Conservation (phyloP, 2,888 invertebrate genomes). For the Platypus cylindrus region DNA sequence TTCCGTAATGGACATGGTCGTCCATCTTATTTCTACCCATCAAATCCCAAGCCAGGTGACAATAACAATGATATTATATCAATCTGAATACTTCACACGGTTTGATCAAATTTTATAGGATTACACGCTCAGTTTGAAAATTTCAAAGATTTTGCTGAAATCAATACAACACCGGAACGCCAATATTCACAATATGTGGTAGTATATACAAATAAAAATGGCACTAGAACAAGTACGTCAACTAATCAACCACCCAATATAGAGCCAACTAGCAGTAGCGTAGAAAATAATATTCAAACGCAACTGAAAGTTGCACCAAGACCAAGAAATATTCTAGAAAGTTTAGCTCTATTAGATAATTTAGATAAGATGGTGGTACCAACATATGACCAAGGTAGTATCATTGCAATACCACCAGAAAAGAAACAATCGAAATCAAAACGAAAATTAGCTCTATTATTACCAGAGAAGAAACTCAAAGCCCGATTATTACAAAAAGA, state of each 20-base stretch:
- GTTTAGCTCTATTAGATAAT: conserved; percentile 55
- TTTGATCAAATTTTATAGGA: conserved; percentile 28
- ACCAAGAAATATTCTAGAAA: conserved; percentile 70
- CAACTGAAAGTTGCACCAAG: conserved; percentile 26
- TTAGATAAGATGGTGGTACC: conserved; percentile 1
- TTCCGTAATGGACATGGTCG: conserved; percentile 62
- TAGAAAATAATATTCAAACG: conserved; percentile 17
- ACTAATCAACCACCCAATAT: conserved; percentile 26
- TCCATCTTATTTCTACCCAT: conserved; percentile 39
- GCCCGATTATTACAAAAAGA: conserved; percentile 34
- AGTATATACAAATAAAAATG: conserved; percentile 72
- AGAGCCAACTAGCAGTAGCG: not conserved
- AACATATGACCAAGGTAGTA: conserved; percentile 11
- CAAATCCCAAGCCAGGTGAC: conserved; percentile 43
- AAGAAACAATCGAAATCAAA: conserved; percentile 49
- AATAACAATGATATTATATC: too few species aligned
- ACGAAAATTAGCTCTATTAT: conserved; percentile 46
- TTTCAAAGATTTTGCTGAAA: conserved; percentile 82
- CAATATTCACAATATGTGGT: conserved; percentile 75
- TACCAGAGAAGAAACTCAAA: conserved; percentile 41
- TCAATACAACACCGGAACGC: conserved; percentile 55
- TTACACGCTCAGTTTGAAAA: conserved; percentile 79
- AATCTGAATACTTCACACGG: not conserved
- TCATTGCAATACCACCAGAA: conserved; percentile 19
- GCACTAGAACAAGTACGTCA: conserved; percentile 35